Base-by-base conservation (phyloP, 2,113 vertebrate species). In the Struthio camelus region DNA sequence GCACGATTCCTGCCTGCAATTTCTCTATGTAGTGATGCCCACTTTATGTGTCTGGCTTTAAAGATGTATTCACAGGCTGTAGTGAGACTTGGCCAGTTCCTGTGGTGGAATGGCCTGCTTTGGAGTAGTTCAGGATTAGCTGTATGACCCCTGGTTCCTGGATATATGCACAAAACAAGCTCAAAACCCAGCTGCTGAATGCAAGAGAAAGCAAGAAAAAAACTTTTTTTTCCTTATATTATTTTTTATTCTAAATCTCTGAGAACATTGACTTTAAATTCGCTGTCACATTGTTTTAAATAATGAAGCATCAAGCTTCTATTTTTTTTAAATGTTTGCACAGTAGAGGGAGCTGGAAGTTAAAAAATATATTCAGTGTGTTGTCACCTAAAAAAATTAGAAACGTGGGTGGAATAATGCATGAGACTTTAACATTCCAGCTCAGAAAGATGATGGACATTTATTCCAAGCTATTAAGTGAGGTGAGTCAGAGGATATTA, bases 1-100 rank as follows among this genome's bases (percentile, higher is more conserved):
- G 10, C 0, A 0, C 36, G 27, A 50, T 18, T 34, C 34, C 14
- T 64, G n/a, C 20, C 20, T 38, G 50, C 59, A 40, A 4, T 46
- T 90, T 69, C 34, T 62, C 22, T 27, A 51, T 79, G 11, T 53
- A 36, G 36, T 58, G 27, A 38, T 53, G 30, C 10, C 6, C 8
- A n/a, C 14, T 51, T 32, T 27, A n/a, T 32, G 34, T 46, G 42
- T 34, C 32, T 20, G 28, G 32, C 78, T 59, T 80, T 56, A 58
- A 59, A 78, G 48, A 24, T 28, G 19, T 48, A 28, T 34, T 10
- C 34, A 53, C 50, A 80, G 9, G 56, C 30, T 71, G 20, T 24
- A 12, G 16, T 16, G 65, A 75, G 28, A 7, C 36, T 58, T 46
- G n/a, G 62, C n/a, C 10, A 27, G 30, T 36, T 82, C 23, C 7